These are phyloP conservation scores for Drosophila picticornis DNA, from an alignment of 2,888 invertebrate genomes.

Conservation along the genomic window DNA sequence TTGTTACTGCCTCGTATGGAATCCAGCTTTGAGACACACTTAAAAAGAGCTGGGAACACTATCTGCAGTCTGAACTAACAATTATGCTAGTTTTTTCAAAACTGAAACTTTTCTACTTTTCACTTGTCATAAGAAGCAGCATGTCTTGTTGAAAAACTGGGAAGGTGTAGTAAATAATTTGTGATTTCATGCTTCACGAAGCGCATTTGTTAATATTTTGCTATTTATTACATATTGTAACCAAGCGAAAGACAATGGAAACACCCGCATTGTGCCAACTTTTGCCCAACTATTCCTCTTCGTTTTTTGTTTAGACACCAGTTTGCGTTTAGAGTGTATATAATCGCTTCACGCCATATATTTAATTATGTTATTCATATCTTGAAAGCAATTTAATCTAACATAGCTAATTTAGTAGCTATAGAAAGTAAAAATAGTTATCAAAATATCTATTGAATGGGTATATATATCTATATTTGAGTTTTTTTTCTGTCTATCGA, in stretches of 20 bases:
- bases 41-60: slow-evolving; percentile 34
- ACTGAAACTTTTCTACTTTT: slow-evolving; percentile 61
- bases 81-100: slow-evolving; percentile 49
- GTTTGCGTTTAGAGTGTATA: slow-evolving; percentile 27
- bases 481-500: not conserved
- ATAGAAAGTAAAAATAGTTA: slow-evolving; percentile 38
- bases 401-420: too few species aligned
- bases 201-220: slow-evolving; percentile 79
- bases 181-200: slow-evolving; percentile 80
- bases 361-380: slow-evolving; percentile 37
- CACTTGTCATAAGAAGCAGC: slow-evolving; percentile 46
- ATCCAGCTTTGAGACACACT: slow-evolving; percentile 33
- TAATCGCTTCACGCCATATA: slow-evolving; percentile 43
- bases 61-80: slow-evolving; percentile 28
- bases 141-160: slow-evolving; percentile 19
- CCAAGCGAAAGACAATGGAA: slow-evolving; percentile 29
- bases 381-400: slow-evolving; percentile 24
- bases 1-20: slow-evolving; percentile 36
- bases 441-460: not conserved
- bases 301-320: slow-evolving; percentile 25
- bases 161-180: slow-evolving; percentile 51
- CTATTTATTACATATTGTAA: slow-evolving; percentile 69
- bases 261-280: slow-evolving; percentile 55
- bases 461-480: not conserved
- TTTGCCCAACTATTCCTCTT: slow-evolving; percentile 49